phyloP scores from a whole-genome alignment of 2,797 vertebrate species.

The Crocidura indochinensis region DNA sequence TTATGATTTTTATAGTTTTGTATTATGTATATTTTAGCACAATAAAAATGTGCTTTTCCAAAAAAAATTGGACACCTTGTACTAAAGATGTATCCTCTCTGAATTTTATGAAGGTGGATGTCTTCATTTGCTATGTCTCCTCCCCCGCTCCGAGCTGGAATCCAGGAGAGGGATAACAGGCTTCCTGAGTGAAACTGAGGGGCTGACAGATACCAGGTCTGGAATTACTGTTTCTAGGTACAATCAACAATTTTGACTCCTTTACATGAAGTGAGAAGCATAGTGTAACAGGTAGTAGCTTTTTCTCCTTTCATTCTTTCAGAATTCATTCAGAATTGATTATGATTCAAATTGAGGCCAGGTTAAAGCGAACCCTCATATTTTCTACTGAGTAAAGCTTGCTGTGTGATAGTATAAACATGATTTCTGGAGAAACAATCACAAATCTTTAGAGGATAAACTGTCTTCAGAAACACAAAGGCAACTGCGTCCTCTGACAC shows the following conservation, averaged over 20 bases:
- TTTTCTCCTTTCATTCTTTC: background rate
- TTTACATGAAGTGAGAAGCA: background rate
- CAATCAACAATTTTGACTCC: background rate
- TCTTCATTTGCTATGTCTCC: no score
- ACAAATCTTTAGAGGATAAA: background rate
- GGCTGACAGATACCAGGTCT: accelerated
- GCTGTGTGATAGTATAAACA: background rate
- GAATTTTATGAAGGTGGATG: background rate
- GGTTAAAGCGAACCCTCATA: background rate
- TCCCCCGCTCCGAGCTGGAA: accelerated
- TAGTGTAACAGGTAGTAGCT: conserved; percentile 28
- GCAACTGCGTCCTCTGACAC: background rate
- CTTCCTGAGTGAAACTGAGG: background rate
- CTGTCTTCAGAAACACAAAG: conserved; percentile 33
- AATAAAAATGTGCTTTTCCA: background rate
- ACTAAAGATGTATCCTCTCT: background rate
- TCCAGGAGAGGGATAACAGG: background rate
- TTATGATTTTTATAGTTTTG: background rate
- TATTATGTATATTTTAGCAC: background rate
- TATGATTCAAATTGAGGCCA: conserved; percentile 76
- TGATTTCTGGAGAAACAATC: background rate
- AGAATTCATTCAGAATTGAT: conserved; percentile 33
- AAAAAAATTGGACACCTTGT: background rate
- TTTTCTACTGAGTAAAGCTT: conserved; percentile 19
- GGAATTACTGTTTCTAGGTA: background rate